These are phyloP conservation scores for Falco novaeseelandiae DNA, from an alignment of 2,797 vertebrate genomes.

Conservation along the genomic window DNA sequence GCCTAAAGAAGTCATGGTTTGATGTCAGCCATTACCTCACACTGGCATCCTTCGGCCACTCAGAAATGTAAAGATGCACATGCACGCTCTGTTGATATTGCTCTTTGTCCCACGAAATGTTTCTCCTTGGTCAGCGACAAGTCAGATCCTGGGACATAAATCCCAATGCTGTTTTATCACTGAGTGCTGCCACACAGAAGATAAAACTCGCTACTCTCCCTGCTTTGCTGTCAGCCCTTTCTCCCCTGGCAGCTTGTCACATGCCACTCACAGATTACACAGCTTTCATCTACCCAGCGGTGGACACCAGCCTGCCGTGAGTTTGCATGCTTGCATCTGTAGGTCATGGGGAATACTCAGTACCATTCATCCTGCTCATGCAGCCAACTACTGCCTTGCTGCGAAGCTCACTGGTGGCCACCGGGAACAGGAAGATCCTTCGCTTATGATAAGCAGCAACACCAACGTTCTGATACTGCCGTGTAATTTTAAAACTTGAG, in stretches of 20 bases:
- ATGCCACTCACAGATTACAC: background rate
- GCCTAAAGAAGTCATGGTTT: background rate
- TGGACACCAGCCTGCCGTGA: accelerated
- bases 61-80: background rate
- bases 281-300: background rate
- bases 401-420: background rate
- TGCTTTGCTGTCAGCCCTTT: background rate
- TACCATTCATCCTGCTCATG: accelerated
- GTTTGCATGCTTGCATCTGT: background rate
- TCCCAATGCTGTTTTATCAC: background rate
- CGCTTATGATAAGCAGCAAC: accelerated
- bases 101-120: background rate
- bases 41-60: background rate
- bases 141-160: background rate
- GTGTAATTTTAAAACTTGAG: background rate
- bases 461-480: accelerated
- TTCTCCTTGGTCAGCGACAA: background rate
- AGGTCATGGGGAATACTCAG: background rate
- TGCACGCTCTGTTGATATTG: background rate
- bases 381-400: accelerated
- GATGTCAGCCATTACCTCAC: accelerated
- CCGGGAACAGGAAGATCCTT: background rate
- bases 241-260: background rate
- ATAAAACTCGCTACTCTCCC: background rate
- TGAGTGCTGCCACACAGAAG: background rate